Percentiles rank a stretch among this genome's conserved stretches.
Conservation (phyloP, 2,888 invertebrate species). For the Seira musarum region DNA sequence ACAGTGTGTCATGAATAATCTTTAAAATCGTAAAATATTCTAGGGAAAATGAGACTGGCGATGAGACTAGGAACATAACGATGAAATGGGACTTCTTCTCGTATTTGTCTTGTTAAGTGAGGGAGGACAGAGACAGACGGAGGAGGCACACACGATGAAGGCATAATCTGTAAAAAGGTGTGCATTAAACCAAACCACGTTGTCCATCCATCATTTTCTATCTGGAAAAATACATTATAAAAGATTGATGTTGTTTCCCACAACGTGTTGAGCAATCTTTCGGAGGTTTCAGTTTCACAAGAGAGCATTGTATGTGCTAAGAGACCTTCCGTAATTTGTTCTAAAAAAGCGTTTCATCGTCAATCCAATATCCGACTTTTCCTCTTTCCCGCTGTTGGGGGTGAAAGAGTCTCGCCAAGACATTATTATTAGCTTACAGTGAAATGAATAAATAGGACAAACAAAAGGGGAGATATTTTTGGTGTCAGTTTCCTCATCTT, state of each 20-base stretch:
- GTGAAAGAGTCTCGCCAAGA: no score
- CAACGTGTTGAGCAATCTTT: background rate
- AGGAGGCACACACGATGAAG: background rate
- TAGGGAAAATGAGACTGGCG: no score
- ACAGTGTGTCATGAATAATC: constrained; percentile 6
- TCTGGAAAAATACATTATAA: background rate
- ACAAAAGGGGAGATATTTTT: background rate
- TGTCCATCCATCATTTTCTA: constrained; percentile 16
- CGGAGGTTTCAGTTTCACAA: background rate
- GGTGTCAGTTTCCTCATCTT: constrained; percentile 1
- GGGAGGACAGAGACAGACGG: background rate
- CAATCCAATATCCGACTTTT: no score
- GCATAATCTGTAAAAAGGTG: constrained; percentile 12
- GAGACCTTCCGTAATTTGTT: constrained; percentile 1
- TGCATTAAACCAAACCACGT: background rate
- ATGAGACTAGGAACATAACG: constrained; percentile 4
- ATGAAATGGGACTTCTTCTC: background rate
- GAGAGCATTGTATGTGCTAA: background rate
- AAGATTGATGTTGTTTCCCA: constrained; percentile 12
- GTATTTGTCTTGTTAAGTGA: constrained; percentile 1
- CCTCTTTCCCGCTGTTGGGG: no score
- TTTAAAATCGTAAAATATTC: background rate
- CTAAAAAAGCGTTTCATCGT: no score
- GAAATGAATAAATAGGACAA: constrained; percentile 14
- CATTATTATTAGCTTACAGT: background rate